These are phyloP conservation scores for Argyresthia albistria DNA, from an alignment of 2,888 invertebrate species.

Conservation along the genomic window DNA sequence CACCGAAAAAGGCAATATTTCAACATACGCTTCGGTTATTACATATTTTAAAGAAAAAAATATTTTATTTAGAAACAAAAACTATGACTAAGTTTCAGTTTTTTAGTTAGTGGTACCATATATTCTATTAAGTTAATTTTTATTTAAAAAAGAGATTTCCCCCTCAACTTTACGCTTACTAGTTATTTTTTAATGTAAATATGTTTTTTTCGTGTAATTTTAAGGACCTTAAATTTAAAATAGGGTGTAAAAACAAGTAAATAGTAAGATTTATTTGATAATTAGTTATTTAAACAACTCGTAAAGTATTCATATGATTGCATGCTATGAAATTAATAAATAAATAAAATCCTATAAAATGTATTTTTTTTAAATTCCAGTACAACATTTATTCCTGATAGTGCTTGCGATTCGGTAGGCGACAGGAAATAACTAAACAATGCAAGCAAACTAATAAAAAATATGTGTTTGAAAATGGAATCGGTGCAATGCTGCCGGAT, in stretches of 20 bases:
- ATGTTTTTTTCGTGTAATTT: background rate
- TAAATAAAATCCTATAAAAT: background rate
- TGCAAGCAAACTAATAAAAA: too few species aligned
- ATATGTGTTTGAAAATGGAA: too few species aligned
- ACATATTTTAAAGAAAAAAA: slow-evolving; percentile 9
- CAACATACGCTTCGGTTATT: slow-evolving; percentile 10
- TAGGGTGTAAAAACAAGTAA: background rate
- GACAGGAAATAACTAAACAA: too few species aligned
- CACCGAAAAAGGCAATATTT: slow-evolving; percentile 10
- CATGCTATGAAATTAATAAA: slow-evolving; percentile 4
- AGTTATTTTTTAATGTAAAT: slow-evolving; percentile 8
- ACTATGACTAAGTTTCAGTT: slow-evolving; percentile 13
- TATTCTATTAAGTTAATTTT: slow-evolving; percentile 16
- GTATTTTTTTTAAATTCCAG: too few species aligned
- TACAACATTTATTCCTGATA: too few species aligned
- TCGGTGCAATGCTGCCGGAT: too few species aligned
- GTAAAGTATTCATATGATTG: background rate
- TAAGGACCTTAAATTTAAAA: background rate
- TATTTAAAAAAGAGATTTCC: slow-evolving; percentile 3
- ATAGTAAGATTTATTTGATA: background rate
- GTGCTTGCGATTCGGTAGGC: too few species aligned
- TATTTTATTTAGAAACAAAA: slow-evolving; percentile 11
- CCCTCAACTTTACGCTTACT: slow-evolving; percentile 16
- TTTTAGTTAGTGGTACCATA: slow-evolving; percentile 11
- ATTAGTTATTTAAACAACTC: background rate